Conservation (phyloP, 2,888 invertebrate genomes). For the Bombyx huttoni region DNA sequence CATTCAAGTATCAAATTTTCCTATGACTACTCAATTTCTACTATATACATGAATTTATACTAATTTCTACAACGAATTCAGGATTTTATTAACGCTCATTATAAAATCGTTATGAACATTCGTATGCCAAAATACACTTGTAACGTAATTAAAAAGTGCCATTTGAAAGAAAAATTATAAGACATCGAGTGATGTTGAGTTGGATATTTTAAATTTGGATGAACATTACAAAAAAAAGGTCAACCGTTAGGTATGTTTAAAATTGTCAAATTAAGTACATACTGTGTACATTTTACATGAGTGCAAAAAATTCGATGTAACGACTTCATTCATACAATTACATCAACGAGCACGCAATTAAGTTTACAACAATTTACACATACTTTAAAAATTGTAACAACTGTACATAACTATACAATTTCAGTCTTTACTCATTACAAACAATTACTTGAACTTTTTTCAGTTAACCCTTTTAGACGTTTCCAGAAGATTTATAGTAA, state of each 20-base stretch:
- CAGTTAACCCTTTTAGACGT: neutral
- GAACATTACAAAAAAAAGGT: neutral
- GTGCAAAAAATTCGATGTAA: slow-evolving; percentile 13
- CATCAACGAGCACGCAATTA: slow-evolving; percentile 34
- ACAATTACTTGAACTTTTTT: slow-evolving; percentile 13
- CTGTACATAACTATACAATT: slow-evolving; percentile 46
- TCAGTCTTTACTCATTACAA: slow-evolving; percentile 48
- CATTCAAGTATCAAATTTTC: slow-evolving; percentile 45
- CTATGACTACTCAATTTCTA: slow-evolving; percentile 47
- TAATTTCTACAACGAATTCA: slow-evolving; percentile 34
- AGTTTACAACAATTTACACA: slow-evolving; percentile 18
- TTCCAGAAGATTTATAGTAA: neutral
- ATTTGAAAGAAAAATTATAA: slow-evolving; percentile 35
- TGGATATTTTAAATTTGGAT: neutral
- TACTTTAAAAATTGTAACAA: slow-evolving; percentile 45
- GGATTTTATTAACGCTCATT: slow-evolving; percentile 61
- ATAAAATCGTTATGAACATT: slow-evolving; percentile 34
- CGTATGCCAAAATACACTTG: slow-evolving; percentile 5
- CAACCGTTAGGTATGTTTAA: slow-evolving; percentile 1
- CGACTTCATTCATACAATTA: slow-evolving; percentile 19
- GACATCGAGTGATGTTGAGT: neutral
- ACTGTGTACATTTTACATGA: neutral
- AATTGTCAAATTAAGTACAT: neutral
- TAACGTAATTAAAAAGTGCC: slow-evolving; percentile 25
- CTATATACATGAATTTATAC: slow-evolving; percentile 52